phyloP scores from a whole-genome alignment of 2,797 vertebrate species.

The Sebastiscus albofasciatus region DNA sequence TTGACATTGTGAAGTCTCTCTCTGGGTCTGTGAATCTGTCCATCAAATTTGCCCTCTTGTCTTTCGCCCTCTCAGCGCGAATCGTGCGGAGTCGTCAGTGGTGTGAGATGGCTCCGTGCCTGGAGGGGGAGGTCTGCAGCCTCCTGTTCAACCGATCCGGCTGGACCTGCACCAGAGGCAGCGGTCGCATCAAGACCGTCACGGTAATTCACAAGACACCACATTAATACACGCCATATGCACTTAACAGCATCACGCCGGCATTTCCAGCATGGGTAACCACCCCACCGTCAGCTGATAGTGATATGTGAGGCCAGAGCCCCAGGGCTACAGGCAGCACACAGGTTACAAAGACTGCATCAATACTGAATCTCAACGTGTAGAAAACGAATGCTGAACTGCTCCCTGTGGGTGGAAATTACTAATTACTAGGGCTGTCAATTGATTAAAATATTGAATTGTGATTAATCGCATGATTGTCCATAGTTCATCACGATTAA shows the following conservation, averaged over 20 bases:
- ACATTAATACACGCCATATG: conserved; percentile 47
- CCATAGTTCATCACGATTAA: too few species aligned
- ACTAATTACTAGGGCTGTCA: neutral
- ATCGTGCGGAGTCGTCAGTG: conserved; percentile 88
- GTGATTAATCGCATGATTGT: too few species aligned
- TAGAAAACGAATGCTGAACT: neutral
- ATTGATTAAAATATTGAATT: too few species aligned
- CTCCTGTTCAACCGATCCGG: conserved; percentile 88
- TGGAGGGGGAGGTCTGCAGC: conserved; percentile 87
- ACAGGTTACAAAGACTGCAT: conserved; percentile 17
- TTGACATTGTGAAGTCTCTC: conserved; percentile 29
- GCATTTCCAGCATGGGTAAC: conserved; percentile 6
- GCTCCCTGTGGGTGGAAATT: neutral
- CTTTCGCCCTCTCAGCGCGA: conserved; percentile 72
- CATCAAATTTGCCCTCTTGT: conserved; percentile 30
- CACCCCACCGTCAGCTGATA: neutral
- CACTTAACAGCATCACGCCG: conserved; percentile 22
- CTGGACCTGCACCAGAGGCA: conserved; percentile 89
- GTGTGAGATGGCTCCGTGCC: conserved; percentile 89
- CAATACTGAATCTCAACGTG: neutral
- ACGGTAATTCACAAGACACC: conserved; percentile 81
- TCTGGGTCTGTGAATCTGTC: conserved; percentile 9
- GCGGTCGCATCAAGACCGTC: conserved; percentile 89
- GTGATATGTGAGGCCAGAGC: conserved; percentile 16
- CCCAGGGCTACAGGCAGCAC: neutral